These are phyloP conservation scores for Amorpha juglandis DNA, from an alignment of 2,888 invertebrate species.

Conservation along the genomic window DNA sequence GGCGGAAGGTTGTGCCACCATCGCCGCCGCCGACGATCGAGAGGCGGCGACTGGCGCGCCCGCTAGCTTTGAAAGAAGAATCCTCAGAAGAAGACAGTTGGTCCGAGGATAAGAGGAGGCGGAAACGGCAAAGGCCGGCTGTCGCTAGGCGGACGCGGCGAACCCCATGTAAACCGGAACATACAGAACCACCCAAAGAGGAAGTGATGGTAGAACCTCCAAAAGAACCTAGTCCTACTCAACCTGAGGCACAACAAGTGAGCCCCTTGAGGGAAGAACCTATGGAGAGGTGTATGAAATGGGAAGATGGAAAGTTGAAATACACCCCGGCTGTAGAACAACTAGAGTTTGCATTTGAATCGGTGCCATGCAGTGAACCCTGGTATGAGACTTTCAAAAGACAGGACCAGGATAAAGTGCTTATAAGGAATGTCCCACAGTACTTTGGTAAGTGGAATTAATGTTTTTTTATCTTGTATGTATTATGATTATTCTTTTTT, in stretches of 20 bases:
- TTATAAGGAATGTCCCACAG: conserved; percentile 84
- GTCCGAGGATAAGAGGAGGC: conserved; percentile 63
- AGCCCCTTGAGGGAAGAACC: conserved; percentile 64
- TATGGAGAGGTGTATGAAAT: conserved; percentile 70
- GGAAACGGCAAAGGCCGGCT: conserved; percentile 57
- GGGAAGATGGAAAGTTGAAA: conserved; percentile 76
- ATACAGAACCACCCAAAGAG: conserved; percentile 40
- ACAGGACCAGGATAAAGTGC: conserved; percentile 89
- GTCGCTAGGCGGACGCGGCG: conserved; percentile 52
- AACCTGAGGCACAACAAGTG: conserved; percentile 46
- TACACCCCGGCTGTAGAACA: conserved; percentile 84
- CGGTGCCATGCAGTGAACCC: conserved; percentile 88
- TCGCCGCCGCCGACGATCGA: conserved; percentile 64
- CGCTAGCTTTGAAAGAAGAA: conserved; percentile 74
- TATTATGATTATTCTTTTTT: background rate
- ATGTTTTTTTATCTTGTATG: background rate
- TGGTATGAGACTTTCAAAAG: conserved; percentile 92
- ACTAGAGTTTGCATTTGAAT: conserved; percentile 90
- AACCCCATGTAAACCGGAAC: conserved; percentile 37
- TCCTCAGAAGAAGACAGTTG: conserved; percentile 78
- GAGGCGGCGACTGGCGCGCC: conserved; percentile 67
- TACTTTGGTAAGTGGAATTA: conserved; percentile 77
- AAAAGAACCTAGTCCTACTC: conserved; percentile 27
- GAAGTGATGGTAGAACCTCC: conserved; percentile 29
- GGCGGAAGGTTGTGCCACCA: conserved; percentile 72